These are phyloP conservation scores for Malthinus flaveolus DNA, from an alignment of 2,888 invertebrate genomes.

Conservation along the genomic window DNA sequence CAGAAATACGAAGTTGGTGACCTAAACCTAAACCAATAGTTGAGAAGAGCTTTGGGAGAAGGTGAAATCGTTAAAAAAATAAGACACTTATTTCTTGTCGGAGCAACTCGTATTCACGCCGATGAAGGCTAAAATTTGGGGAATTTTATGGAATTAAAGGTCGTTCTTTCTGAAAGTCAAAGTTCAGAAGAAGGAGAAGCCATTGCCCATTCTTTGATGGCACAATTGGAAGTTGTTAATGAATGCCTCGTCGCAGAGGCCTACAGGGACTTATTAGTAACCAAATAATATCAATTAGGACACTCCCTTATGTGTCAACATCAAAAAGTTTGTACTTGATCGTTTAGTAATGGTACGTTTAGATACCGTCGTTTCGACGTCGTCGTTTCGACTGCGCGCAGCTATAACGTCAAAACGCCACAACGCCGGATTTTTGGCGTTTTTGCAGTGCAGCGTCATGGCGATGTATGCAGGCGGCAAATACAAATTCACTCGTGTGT, in stretches of 20 bases:
- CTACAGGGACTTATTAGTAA: too few species aligned
- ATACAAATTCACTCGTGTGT: too few species aligned
- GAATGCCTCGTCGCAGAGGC: slow-evolving; percentile 71
- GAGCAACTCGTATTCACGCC: slow-evolving; percentile 84
- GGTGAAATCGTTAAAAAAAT: slow-evolving; percentile 76
- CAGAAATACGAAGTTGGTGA: slow-evolving; percentile 54
- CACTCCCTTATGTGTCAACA: too few species aligned
- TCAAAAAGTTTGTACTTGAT: too few species aligned
- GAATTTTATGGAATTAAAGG: slow-evolving; percentile 84
- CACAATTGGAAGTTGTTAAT: slow-evolving; percentile 64
- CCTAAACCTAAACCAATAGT: slow-evolving; percentile 56
- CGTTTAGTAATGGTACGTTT: too few species aligned
- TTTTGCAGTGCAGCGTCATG: too few species aligned
- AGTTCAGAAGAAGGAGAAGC: slow-evolving; percentile 67
- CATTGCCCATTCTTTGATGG: slow-evolving; percentile 72
- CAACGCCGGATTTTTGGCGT: too few species aligned
- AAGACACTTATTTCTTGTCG: slow-evolving; percentile 75
- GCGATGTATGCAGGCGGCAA: too few species aligned
- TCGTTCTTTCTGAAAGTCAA: slow-evolving; percentile 55
- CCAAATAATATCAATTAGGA: too few species aligned
- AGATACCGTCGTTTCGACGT: too few species aligned
- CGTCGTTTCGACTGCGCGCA: too few species aligned
- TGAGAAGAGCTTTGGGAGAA: slow-evolving; percentile 68
- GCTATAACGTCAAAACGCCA: too few species aligned
- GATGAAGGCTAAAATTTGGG: slow-evolving; percentile 82